Evolutionary conservation across 2,113 vertebrate genomes (phyloP).

Genomic region (Tinamus guttatus): DNA sequence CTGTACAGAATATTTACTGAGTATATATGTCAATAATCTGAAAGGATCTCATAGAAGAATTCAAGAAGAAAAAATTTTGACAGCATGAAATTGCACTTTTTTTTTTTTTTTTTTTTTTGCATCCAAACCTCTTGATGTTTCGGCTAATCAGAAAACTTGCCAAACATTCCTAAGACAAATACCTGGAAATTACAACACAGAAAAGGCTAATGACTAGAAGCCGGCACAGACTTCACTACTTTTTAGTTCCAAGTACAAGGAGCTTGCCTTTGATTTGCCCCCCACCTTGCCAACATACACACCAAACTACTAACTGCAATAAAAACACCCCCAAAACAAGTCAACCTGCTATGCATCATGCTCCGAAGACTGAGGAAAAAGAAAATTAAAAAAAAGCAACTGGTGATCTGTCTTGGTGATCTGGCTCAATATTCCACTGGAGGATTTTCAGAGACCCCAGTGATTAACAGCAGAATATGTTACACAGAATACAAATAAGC

Average conservation of each 20-base stretch:
- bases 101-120: not conserved
- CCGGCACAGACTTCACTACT: not conserved
- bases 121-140: not conserved
- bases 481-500: not conserved
- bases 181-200: not conserved
- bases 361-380: not conserved
- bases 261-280: not conserved
- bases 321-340: not conserved
- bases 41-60: not conserved
- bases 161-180: not conserved
- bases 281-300: not conserved
- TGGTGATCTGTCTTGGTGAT: not conserved
- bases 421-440: not conserved
- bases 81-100: not conserved
- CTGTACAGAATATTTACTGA: not conserved
- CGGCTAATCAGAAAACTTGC: not conserved
- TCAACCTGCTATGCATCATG: rapidly evolving
- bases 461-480: not conserved
- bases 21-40: not conserved
- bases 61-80: not conserved
- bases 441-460: not conserved
- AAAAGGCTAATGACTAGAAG: not conserved
- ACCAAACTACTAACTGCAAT: not conserved
- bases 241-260: not conserved
- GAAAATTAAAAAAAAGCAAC: not conserved